A percentile compares a stretch with the other conserved stretches of the same genome.
Conservation (phyloP, 2,888 invertebrate species). For the Bellardia pandia region DNA sequence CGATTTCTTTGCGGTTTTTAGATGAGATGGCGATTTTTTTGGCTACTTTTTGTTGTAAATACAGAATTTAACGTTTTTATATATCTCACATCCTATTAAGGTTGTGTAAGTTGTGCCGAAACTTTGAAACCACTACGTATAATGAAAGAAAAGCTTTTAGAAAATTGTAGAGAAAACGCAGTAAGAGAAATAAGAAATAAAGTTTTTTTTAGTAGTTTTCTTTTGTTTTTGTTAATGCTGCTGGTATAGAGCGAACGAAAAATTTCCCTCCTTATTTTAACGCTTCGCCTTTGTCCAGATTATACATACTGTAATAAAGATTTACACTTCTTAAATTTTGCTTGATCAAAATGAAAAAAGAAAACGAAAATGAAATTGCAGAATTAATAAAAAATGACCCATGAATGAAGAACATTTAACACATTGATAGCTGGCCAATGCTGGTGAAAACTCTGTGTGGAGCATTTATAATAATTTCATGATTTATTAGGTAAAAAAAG, state of each 20-base stretch:
- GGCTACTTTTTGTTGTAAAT: no score
- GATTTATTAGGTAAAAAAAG: neutral
- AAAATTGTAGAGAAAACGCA: neutral
- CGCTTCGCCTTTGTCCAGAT: slow-evolving; percentile 52
- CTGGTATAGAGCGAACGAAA: slow-evolving; percentile 13
- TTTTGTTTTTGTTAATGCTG: neutral
- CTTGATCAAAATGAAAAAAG: slow-evolving; percentile 26
- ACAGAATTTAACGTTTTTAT: no score
- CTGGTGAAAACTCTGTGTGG: neutral
- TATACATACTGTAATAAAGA: slow-evolving; percentile 24
- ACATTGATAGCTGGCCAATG: slow-evolving; percentile 17
- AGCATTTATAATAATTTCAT: neutral
- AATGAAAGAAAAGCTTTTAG: slow-evolving; percentile 44
- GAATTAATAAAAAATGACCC: slow-evolving; percentile 14
- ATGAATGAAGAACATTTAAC: slow-evolving; percentile 11
- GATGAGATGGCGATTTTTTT: no score
- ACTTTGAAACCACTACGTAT: slow-evolving; percentile 17
- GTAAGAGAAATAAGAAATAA: slow-evolving; percentile 17
- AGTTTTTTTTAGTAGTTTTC: slow-evolving; percentile 28
- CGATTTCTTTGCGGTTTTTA: no score
- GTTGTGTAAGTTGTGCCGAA: no score
- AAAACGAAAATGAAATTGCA: slow-evolving; percentile 11
- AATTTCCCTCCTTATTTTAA: slow-evolving; percentile 67
- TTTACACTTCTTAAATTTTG: slow-evolving; percentile 61
- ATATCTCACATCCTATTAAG: no score